Evolutionary conservation across 2,113 vertebrate species (phyloP), one percentile per base, ranked within the genome.

Genomic region (Callipepla squamata): DNA sequence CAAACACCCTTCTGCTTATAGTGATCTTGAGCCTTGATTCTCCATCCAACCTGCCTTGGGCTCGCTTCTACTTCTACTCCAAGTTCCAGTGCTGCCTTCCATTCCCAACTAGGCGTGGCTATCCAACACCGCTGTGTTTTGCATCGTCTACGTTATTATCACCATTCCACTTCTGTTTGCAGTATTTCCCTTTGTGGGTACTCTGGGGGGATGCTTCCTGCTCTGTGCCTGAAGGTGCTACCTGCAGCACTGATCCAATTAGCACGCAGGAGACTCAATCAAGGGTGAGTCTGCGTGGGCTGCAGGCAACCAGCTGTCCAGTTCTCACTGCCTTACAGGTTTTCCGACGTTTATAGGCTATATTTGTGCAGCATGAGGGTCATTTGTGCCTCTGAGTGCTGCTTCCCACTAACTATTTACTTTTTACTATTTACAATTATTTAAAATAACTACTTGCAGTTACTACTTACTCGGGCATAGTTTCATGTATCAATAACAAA

Each of bases 1-100:
- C 0, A 0, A 0, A 4, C 6, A 12, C 11, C 0, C 0, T 89
- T 51, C 51, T 42, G 20, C 44, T 63, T 1, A 0, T 53, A 4
- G 20, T 59, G 57, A 53, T 36, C 58, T 55, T 51, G 30, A 82
- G 21, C 36, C 30, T 58, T 13, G 42, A 20, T 38, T 89, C 63
- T 72, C 57, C 50, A 45, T 20, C 8, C 36, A 38, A 9, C 69
- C 7, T 0, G 11, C 69, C 7, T 0, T 14, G 14, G 44, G 42
- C n/a, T 62, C 17, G 38, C 34, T 36, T 36, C 34, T 36, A 36
- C 23, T 44, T 48, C 34, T 45, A 1, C 21, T 25, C 47, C 17
- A 28, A 69, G 34, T 30, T 53, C 6, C 18, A 55, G 34, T 22
- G 47, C 58, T 62, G 63, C 30, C 9, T 75, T 67, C 58, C 12